These are phyloP conservation scores for Theristicus caerulescens DNA, from an alignment of 2,113 vertebrate genomes.

Conservation along the genomic window DNA sequence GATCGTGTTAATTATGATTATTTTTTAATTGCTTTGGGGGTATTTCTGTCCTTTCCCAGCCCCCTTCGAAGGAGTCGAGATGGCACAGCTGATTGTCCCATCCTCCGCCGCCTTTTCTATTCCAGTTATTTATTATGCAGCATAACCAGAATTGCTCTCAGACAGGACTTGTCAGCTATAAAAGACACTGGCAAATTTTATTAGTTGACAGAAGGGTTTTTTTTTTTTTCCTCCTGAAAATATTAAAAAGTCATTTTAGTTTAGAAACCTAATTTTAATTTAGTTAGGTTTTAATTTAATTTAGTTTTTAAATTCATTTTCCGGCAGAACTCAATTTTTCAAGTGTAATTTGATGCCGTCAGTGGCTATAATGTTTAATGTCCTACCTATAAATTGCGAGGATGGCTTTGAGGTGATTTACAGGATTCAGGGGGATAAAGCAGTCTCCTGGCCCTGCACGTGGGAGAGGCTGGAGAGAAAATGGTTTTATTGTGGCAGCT, in stretches of 20 bases:
- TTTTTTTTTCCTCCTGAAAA: not conserved
- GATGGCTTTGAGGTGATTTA: constrained; percentile 66
- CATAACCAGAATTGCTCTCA: not conserved
- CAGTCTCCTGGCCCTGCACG: fast-evolving
- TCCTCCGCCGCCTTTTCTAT: not conserved
- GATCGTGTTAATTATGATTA: not conserved
- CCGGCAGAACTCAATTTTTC: constrained; percentile 65
- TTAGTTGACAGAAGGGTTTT: constrained; percentile 42
- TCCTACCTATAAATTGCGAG: constrained; percentile 57
- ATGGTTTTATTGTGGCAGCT: not conserved
- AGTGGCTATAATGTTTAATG: constrained; percentile 69
- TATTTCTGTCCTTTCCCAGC: not conserved
- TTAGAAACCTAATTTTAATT: constrained; percentile 69
- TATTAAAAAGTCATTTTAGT: constrained; percentile 66
- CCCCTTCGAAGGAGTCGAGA: not conserved
- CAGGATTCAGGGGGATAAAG: constrained; percentile 2
- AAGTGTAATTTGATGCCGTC: constrained; percentile 68
- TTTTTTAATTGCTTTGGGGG: not conserved
- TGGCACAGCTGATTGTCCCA: not conserved
- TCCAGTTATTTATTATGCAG: constrained; percentile 1
- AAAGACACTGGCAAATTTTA: constrained; percentile 49
- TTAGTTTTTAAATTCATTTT: constrained; percentile 67
- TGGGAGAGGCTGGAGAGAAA: not conserved
- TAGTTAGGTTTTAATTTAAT: constrained; percentile 68
- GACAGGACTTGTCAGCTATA: constrained; percentile 53